phyloP scores from a whole-genome alignment of 2,888 invertebrate genomes.

The Drosophila rellima region DNA sequence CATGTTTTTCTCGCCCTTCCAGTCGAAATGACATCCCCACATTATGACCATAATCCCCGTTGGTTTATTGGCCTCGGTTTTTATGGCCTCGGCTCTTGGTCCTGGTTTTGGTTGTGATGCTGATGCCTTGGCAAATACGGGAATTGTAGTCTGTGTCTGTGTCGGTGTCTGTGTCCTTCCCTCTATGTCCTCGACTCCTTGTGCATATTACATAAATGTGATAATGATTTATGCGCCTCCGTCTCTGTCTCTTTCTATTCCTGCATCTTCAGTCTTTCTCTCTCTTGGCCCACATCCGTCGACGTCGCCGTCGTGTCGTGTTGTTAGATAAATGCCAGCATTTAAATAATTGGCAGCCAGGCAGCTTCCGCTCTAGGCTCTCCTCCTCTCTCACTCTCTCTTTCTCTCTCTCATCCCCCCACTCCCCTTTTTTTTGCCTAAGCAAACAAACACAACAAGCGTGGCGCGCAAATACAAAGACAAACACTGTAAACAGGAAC shows the following conservation, averaged over 20 bases:
- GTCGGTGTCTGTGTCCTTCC: constrained; percentile 8
- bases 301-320: constrained; percentile 27
- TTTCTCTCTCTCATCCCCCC: background rate
- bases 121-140: constrained; percentile 35
- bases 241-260: constrained; percentile 16
- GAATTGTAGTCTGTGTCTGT: constrained; percentile 28
- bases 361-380: constrained; percentile 70
- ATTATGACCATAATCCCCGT: constrained; percentile 77
- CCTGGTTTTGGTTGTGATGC: constrained; percentile 10
- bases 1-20: constrained; percentile 22
- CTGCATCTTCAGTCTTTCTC: constrained; percentile 8
- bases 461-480: constrained; percentile 68
- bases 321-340: constrained; percentile 77
- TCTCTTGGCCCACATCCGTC: constrained; percentile 74
- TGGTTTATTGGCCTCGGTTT: constrained; percentile 80
- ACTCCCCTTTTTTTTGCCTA: too few species aligned
- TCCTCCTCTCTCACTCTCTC: constrained; percentile 13
- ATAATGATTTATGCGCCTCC: constrained; percentile 74
- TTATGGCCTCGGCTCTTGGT: constrained; percentile 52
- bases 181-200: constrained; percentile 34
- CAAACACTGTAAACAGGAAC: constrained; percentile 64
- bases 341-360: constrained; percentile 76
- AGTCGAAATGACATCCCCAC: constrained; percentile 60
- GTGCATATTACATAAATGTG: constrained; percentile 79
- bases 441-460: constrained; percentile 64